A percentile compares a stretch with the other conserved stretches of the same genome.
Conservation (phyloP, 2,797 vertebrate species). For the Megalops cyprinoides region DNA sequence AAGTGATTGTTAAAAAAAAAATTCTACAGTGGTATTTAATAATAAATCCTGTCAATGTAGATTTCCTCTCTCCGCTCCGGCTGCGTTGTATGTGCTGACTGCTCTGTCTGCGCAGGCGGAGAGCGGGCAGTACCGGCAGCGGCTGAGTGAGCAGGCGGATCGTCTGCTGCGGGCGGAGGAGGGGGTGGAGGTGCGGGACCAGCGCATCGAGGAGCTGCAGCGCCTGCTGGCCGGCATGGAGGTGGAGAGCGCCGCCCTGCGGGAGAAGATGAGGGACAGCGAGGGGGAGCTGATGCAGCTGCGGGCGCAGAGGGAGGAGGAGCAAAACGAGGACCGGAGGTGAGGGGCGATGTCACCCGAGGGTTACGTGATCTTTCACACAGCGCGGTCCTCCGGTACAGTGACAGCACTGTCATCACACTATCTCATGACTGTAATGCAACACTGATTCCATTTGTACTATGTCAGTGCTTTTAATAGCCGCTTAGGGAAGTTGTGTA, state of each 20-base stretch:
- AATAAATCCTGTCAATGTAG: not conserved
- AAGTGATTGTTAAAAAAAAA: not conserved
- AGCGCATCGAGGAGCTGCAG: conserved; percentile 77
- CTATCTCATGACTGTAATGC: no score
- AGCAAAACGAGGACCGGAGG: conserved; percentile 71
- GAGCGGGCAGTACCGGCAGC: conserved; percentile 59
- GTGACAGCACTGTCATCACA: no score
- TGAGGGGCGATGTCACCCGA: no score
- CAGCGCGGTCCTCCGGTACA: not conserved
- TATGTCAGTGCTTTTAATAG: no score
- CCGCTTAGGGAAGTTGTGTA: no score
- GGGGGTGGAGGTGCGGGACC: conserved; percentile 59
- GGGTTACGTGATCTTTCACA: not conserved
- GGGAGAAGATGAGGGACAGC: conserved; percentile 72
- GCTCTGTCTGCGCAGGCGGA: conserved; percentile 58
- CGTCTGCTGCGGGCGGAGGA: conserved; percentile 67
- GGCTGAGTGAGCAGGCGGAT: conserved; percentile 64
- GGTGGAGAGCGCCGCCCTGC: conserved; percentile 75
- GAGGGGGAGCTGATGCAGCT: conserved; percentile 78
- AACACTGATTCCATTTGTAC: no score
- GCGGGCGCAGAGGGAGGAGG: conserved; percentile 53
- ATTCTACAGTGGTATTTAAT: not conserved
- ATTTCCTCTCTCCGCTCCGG: not conserved
- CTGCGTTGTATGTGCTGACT: not conserved
- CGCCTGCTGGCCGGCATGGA: conserved; percentile 77